Conservation (phyloP, 2,888 invertebrate genomes). For the Pilophorus perplexus region DNA sequence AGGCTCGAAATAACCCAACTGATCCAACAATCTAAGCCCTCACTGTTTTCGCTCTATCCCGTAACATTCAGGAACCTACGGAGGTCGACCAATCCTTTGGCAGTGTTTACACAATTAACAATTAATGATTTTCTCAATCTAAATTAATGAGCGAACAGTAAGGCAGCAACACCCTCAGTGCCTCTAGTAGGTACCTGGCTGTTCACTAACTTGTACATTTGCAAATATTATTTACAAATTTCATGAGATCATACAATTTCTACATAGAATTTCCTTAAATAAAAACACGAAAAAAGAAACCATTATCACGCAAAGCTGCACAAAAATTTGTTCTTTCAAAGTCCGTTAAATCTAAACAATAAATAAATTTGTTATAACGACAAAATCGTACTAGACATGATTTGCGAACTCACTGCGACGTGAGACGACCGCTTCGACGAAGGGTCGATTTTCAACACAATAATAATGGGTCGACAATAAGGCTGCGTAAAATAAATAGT, state of each 20-base stretch:
- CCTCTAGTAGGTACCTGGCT: background rate
- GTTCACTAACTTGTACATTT: constrained; percentile 1
- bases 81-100: constrained; percentile 25
- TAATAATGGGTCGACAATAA: too few species aligned
- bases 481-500: too few species aligned
- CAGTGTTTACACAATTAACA: constrained; percentile 10
- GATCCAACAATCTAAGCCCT: background rate
- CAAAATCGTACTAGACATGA: background rate
- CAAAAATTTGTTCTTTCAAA: background rate
- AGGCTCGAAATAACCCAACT: too few species aligned
- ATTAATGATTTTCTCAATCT: background rate
- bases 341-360: background rate
- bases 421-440: background rate
- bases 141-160: constrained; percentile 20
- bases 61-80: constrained; percentile 16
- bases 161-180: constrained; percentile 2
- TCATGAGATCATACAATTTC: constrained; percentile 32
- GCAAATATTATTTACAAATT: constrained; percentile 1
- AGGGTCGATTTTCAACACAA: too few species aligned
- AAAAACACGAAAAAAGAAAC: constrained; percentile 15
- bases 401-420: background rate
- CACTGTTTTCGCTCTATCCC: background rate
- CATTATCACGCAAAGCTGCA: constrained; percentile 6
- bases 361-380: background rate
- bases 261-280: constrained; percentile 26